phyloP scores from a whole-genome alignment of 2,113 vertebrate species.

The Pontoporia blainvillei region DNA sequence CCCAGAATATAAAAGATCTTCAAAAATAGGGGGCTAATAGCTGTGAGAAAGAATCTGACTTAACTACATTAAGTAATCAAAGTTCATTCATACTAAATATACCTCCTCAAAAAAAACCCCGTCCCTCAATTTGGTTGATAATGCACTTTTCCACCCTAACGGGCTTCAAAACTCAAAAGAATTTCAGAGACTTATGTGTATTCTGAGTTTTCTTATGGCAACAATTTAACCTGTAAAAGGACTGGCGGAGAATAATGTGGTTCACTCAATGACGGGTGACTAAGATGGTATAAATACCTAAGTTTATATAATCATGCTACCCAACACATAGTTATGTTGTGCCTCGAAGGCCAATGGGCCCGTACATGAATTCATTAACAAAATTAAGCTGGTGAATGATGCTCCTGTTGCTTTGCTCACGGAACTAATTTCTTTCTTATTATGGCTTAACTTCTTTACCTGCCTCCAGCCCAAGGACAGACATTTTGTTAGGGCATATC shows the following conservation, averaged over 20 bases:
- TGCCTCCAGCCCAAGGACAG: slow-evolving; percentile 44
- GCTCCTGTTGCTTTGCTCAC: not conserved
- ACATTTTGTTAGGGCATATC: slow-evolving; percentile 39
- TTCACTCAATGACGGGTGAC: not conserved
- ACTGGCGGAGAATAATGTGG: not conserved
- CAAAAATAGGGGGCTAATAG: not conserved
- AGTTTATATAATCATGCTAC: not conserved
- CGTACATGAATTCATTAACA: slow-evolving; percentile 15
- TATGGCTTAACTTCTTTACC: not conserved
- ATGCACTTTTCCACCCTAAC: not conserved
- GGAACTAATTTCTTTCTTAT: not conserved
- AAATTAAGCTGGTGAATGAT: slow-evolving; percentile 6
- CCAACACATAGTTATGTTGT: slow-evolving; percentile 23
- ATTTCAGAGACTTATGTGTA: not conserved
- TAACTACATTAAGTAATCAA: not conserved
- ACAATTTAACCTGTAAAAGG: not conserved
- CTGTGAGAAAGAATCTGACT: not conserved
- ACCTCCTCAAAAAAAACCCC: not conserved
- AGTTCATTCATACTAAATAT: not conserved
- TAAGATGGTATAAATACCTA: slow-evolving; percentile 3
- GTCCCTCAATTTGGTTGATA: not conserved
- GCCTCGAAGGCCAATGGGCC: not conserved
- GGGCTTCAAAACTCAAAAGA: not conserved
- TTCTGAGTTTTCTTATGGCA: not conserved
- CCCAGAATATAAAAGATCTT: not conserved